phyloP scores from a whole-genome alignment of 2,888 invertebrate genomes.

The Leucophora obtusa region DNA sequence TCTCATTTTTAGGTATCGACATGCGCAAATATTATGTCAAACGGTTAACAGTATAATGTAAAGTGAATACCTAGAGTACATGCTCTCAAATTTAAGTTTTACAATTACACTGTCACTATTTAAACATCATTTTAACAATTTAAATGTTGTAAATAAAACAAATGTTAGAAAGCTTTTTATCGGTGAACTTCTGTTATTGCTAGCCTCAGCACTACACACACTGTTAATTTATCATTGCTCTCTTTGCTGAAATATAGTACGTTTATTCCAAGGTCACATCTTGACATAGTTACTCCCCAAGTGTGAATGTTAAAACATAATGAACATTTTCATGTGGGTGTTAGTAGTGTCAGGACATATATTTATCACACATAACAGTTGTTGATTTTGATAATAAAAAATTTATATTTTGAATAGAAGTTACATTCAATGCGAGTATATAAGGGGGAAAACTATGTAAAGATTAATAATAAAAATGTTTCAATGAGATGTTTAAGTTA shows the following conservation, averaged over 20 bases:
- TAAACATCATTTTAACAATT: background rate
- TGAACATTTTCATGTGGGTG: conserved; percentile 21
- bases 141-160: background rate
- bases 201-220: background rate
- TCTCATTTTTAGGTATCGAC: conserved; percentile 9
- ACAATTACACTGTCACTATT: too few relatives aligned
- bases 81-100: background rate
- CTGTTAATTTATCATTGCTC: background rate
- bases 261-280: conserved; percentile 61
- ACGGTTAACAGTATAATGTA: conserved; percentile 57
- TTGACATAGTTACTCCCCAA: conserved; percentile 60
- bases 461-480: too few relatives aligned
- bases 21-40: conserved; percentile 58
- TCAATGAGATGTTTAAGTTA: too few relatives aligned
- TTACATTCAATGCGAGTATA: too few relatives aligned
- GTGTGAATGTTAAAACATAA: conserved; percentile 14
- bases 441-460: too few relatives aligned
- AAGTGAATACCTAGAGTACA: conserved; percentile 20
- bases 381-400: too few relatives aligned
- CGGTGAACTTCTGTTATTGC: background rate
- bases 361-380: background rate
- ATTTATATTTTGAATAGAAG: too few relatives aligned
- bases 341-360: conserved; percentile 13
- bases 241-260: conserved; percentile 21
- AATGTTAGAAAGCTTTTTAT: background rate